Evolutionary conservation across 1,140 invertebrate genomes (phyloP), one percentile per base, ranked within the genome.

Genomic region (Mamestra configurata): DNA sequence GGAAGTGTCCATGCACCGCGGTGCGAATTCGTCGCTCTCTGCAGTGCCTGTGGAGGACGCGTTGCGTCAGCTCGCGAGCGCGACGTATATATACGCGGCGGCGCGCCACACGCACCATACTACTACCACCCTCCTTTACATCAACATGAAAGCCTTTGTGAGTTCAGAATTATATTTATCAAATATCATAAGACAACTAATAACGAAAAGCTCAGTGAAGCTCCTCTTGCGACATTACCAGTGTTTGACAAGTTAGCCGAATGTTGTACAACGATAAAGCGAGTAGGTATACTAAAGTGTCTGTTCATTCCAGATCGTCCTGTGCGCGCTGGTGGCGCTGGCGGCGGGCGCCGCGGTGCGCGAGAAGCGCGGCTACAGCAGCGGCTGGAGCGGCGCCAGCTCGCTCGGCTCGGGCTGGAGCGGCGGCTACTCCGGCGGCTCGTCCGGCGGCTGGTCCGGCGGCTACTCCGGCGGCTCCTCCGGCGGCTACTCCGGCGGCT

Each of bases 81-180:
- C n/a, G n/a, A n/a, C n/a, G n/a, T n/a, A n/a, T n/a, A n/a, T n/a
- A n/a, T n/a, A n/a, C n/a, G n/a, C n/a, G n/a, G n/a, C n/a, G n/a
- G n/a, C n/a, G n/a, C n/a, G n/a, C n/a, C n/a, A n/a, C n/a, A n/a
- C n/a, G n/a, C n/a, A n/a, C n/a, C n/a, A n/a, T n/a, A n/a, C n/a
- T n/a, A n/a, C n/a, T n/a, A n/a, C n/a, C n/a, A n/a, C n/a, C n/a
- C n/a, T n/a, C n/a, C n/a, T n/a, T n/a, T 37, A 20, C 66, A 11
- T 59, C 73, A 80, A 75, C 75, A 84, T 81, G 82, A 81, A 80
- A 68, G 57, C 82, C 59, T 81, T 84, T 68, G 82, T 84, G 71
- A 81, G 82, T 84, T 73, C 20, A 66, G 7, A n/a, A 27, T 35
- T 35, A 35, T 35, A 35, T 35, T 35, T 35, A 7, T 35, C n/a